These are phyloP conservation scores for Orthosia cruda DNA, from an alignment of 2,888 invertebrate genomes.

Conservation along the genomic window DNA sequence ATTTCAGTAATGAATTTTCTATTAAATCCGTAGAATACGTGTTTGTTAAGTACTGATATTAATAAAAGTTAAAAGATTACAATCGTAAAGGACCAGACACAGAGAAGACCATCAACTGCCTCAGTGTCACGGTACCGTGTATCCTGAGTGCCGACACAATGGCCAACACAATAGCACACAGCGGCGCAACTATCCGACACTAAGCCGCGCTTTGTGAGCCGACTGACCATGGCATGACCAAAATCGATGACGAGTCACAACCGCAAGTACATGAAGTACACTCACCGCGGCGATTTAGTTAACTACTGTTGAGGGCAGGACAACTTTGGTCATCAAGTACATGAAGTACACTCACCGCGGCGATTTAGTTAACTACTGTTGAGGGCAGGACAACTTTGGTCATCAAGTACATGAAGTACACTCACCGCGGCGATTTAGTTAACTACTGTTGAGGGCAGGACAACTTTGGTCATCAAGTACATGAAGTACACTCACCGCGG, in stretches of 20 bases:
- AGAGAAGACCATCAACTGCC: neutral
- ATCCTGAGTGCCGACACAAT: neutral
- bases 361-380: constrained; percentile 9
- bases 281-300: neutral
- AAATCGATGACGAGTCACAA: neutral
- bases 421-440: too few relatives aligned
- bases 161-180: constrained; percentile 1
- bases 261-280: constrained; percentile 6
- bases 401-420: too few relatives aligned
- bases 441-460: too few relatives aligned
- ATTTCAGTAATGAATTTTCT: too few relatives aligned
- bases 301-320: constrained; percentile 9
- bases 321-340: too few relatives aligned
- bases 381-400: too few relatives aligned
- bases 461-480: too few relatives aligned
- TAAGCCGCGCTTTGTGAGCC: constrained; percentile 2
- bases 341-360: neutral
- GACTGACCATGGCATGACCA: neutral
- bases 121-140: neutral
- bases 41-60: too few relatives aligned
- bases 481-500: too few relatives aligned
- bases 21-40: too few relatives aligned
- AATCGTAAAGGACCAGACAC: neutral
- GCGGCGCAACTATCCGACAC: neutral
- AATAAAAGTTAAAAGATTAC: neutral